Evolutionary conservation across 1,140 invertebrate genomes (phyloP).

Genomic region (Zaprionus tsacasi): DNA sequence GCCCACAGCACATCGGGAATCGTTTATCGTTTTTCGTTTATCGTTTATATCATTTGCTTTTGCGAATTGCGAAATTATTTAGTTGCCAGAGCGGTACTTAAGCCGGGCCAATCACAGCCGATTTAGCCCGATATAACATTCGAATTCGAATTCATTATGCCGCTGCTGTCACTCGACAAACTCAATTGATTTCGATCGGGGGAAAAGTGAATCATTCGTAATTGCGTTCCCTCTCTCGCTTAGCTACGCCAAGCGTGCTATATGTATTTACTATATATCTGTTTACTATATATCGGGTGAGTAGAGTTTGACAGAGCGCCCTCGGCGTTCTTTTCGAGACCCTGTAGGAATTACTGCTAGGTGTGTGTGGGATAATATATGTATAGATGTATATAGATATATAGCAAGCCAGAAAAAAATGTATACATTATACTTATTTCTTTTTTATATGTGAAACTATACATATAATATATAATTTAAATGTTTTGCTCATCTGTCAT

Average conservation of each 20-base stretch:
- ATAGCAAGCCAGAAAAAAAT: too few species aligned
- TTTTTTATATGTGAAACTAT: too few species aligned
- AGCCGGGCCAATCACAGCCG: neutral
- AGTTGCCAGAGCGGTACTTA: slow-evolving; percentile 16
- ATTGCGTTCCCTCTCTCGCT: slow-evolving; percentile 23
- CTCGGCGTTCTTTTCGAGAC: neutral
- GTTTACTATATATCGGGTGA: neutral
- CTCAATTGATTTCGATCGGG: slow-evolving; percentile 32
- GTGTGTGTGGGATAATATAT: neutral
- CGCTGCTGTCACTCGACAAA: neutral
- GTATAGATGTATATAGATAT: neutral
- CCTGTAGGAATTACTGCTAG: neutral
- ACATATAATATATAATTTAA: too few species aligned
- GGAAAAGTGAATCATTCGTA: slow-evolving; percentile 23
- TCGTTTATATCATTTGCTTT: slow-evolving; percentile 26
- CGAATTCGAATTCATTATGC: too few species aligned
- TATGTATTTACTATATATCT: slow-evolving; percentile 1
- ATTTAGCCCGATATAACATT: neutral
- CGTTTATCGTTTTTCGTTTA: slow-evolving; percentile 27
- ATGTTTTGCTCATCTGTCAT: too few species aligned
- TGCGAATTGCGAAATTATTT: slow-evolving; percentile 36
- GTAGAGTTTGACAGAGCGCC: slow-evolving; percentile 4
- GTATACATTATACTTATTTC: too few species aligned
- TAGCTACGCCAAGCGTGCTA: slow-evolving; percentile 25
- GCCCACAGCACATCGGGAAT: slow-evolving; percentile 23